Base-by-base conservation (phyloP, 2,888 invertebrate species). In the Machimus atricapillus region DNA sequence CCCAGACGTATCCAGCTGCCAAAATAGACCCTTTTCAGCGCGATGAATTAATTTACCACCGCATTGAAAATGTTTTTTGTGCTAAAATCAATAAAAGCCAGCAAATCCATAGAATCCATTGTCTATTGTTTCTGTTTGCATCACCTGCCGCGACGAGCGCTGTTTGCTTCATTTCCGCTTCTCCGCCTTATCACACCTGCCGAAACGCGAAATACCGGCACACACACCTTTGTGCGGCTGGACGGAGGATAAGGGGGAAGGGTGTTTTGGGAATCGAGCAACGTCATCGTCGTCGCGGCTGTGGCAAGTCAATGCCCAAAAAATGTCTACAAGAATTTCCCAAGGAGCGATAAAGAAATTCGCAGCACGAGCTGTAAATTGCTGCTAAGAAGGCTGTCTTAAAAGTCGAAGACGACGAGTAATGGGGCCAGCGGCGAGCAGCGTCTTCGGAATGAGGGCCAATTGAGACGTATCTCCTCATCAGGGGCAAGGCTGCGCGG, bases 381-480 rank as follows among this genome's bases (percentile, higher is more conserved):
- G 27, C 66, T 12, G 27, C 9, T 66, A 27, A 66, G 66, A 66
- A 27, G 66, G 23, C 66, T 27, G 23, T 66, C 23, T 23, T 46
- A 46, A 46, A 46, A 66, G 66, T 23, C 27, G 66, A 66, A 66
- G 66, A 66, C 58, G 19, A 58, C 23, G 66, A 66, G 27, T 27
- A 66, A 66, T 66, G 66, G 66, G 66, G 66, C 43, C 43, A 46
- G 66, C 58, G 8, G 9, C 46, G 34, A 79, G 76, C 81, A 31
- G 6, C 81, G 5, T 81, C 81, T 52, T 34, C 81, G 23, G 81
- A 81, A 81, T 34, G 43, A 81, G 66, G 23, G 52, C 81, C 81
- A 81, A 81, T 81, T 81, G 81, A 81, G 56, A 81, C 31, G 81
- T 52, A 31, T 52, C 23, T n/a, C 34, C 43, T 46, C 43, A 76